phyloP scores from a whole-genome alignment of 2,888 invertebrate species.

The Anagyrus pseudococci region DNA sequence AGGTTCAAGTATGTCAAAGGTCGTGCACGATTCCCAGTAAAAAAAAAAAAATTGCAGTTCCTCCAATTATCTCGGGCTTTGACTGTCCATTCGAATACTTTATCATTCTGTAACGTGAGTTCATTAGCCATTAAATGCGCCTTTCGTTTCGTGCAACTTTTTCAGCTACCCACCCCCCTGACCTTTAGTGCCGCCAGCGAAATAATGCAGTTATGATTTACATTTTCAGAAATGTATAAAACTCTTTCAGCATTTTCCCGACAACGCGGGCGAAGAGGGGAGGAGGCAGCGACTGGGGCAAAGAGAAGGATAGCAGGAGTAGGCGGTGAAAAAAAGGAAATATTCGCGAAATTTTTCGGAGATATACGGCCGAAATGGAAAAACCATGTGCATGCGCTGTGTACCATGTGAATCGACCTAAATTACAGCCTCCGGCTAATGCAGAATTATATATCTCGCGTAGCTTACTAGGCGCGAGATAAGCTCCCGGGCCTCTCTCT shows the following conservation, averaged over 20 bases:
- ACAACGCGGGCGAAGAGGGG: background rate
- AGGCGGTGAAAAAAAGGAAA: too few species aligned
- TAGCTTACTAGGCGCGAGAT: background rate
- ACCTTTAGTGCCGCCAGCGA: background rate
- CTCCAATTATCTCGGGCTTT: background rate
- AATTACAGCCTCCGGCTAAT: conserved; percentile 10
- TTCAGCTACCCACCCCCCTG: background rate
- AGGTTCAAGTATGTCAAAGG: too few species aligned
- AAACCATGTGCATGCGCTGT: background rate
- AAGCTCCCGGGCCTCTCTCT: background rate
- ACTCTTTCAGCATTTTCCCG: conserved; percentile 7
- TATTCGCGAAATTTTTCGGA: conserved; percentile 11
- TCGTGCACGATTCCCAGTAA: too few species aligned
- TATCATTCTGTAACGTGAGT: background rate
- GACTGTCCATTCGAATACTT: background rate
- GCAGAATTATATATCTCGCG: conserved; percentile 8
- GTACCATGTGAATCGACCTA: background rate
- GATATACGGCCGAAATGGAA: background rate
- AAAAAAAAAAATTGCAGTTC: too few species aligned
- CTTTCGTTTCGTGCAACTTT: background rate
- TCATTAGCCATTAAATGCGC: background rate
- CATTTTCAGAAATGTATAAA: conserved; percentile 16
- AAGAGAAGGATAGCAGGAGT: too few species aligned
- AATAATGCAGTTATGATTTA: conserved; percentile 11
- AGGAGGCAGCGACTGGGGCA: background rate